Evolutionary conservation across 2,113 vertebrate species (phyloP).

Genomic region (Apaloderma vittatum): DNA sequence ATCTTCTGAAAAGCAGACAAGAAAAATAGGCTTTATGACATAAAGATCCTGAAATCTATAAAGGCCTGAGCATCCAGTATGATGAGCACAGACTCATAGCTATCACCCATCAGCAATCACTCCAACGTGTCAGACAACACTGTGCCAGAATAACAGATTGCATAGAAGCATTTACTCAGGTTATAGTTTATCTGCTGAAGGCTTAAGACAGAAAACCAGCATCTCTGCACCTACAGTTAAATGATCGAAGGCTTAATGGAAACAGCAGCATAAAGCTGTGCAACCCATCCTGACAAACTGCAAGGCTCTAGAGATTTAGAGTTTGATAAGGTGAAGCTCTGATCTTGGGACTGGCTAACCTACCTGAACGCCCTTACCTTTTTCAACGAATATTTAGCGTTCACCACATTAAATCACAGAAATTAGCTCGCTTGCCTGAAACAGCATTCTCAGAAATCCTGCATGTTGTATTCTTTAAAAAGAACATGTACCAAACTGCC

Average conservation of each 20-base stretch:
- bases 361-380: not conserved
- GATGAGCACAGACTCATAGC: not conserved
- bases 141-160: not conserved
- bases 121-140: not conserved
- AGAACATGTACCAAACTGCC: not conserved
- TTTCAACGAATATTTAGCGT: not conserved
- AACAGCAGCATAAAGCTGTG: not conserved
- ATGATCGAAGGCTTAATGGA: not conserved
- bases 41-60: not conserved
- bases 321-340: not conserved
- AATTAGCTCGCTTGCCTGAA: not conserved
- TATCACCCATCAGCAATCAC: not conserved
- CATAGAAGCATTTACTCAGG: not conserved
- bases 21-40: not conserved
- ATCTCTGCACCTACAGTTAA: not conserved
- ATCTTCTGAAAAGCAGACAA: not conserved
- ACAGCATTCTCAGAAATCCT: conserved; percentile 28
- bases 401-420: not conserved
- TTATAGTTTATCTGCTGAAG: not conserved
- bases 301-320: not conserved
- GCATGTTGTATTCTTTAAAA: not conserved
- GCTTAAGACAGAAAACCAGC: not conserved
- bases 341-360: not conserved
- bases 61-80: not conserved
- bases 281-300: not conserved